A percentile compares a stretch with the other conserved stretches of the same genome.
Evolutionary conservation across 2,113 vertebrate genomes (phyloP).

Genomic region (Lethenteron reissneri): DNA sequence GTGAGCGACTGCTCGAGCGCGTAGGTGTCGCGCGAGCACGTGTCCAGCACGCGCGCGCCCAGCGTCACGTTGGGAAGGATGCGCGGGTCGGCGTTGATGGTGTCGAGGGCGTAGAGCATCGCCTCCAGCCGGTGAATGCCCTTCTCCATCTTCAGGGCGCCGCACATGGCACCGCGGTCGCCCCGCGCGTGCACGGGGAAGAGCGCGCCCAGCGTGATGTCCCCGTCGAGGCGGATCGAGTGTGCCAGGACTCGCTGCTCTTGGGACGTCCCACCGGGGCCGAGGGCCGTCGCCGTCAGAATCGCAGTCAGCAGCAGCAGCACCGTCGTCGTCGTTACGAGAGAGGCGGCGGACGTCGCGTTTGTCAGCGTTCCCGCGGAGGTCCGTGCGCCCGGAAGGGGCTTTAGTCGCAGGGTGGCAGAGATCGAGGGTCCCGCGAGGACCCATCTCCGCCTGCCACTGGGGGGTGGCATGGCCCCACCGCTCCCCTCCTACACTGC

Average conservation of each 20-base stretch:
- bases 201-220: constrained; percentile 54
- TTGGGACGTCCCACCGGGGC: too few relatives aligned
- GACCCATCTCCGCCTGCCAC: neutral
- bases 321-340: too few relatives aligned
- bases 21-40: constrained; percentile 64
- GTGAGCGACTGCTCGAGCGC: constrained; percentile 64
- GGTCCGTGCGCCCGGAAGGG: too few relatives aligned
- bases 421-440: neutral
- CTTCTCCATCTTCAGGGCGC: constrained; percentile 53
- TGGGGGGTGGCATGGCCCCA: too few relatives aligned
- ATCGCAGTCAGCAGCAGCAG: neutral
- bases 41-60: constrained; percentile 56
- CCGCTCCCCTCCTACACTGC: too few relatives aligned
- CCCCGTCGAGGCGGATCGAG: constrained; percentile 53
- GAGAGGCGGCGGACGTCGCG: too few relatives aligned
- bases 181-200: constrained; percentile 58
- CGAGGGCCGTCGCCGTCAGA: neutral
- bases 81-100: constrained; percentile 50
- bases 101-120: constrained; percentile 68
- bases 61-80: constrained; percentile 59
- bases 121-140: constrained; percentile 67
- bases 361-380: too few relatives aligned
- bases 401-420: too few relatives aligned
- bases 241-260: constrained; percentile 22
- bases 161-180: constrained; percentile 40